phyloP scores from a whole-genome alignment of 2,113 vertebrate species.

The Lophius piscatorius region DNA sequence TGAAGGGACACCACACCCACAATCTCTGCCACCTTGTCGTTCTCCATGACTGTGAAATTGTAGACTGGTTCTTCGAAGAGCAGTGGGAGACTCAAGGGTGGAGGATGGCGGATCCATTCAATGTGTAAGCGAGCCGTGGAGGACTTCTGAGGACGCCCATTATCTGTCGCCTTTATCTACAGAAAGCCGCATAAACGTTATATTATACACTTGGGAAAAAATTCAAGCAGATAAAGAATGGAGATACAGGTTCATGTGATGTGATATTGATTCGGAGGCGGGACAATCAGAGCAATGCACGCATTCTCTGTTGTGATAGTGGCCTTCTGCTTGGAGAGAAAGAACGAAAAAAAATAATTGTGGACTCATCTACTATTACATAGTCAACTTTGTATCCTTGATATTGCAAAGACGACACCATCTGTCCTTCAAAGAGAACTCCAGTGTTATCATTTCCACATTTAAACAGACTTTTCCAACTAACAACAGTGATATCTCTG shows the following conservation, averaged over 20 bases:
- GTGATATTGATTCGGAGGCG: no score
- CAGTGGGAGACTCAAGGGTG: slow-evolving; percentile 74
- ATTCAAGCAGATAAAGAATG: neutral
- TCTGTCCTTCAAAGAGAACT: no score
- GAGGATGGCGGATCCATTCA: slow-evolving; percentile 91
- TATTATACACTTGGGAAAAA: neutral
- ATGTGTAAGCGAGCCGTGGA: slow-evolving; percentile 93
- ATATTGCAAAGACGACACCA: no score
- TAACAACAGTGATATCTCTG: no score
- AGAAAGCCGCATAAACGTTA: neutral
- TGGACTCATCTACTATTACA: no score
- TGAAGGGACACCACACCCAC: slow-evolving; percentile 94
- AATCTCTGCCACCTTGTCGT: slow-evolving; percentile 91
- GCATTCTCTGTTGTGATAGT: no score
- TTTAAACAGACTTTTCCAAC: no score
- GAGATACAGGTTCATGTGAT: neutral
- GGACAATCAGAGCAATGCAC: no score
- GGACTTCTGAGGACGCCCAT: slow-evolving; percentile 94
- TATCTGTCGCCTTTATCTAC: slow-evolving; percentile 96
- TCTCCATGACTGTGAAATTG: slow-evolving; percentile 97
- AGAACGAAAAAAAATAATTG: no score
- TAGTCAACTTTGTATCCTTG: no score
- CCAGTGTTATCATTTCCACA: no score
- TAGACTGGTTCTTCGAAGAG: slow-evolving; percentile 92
- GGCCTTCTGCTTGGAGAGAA: no score